These are phyloP conservation scores for Lerista edwardsae DNA, from an alignment of 2,797 vertebrate species.

Conservation along the genomic window DNA sequence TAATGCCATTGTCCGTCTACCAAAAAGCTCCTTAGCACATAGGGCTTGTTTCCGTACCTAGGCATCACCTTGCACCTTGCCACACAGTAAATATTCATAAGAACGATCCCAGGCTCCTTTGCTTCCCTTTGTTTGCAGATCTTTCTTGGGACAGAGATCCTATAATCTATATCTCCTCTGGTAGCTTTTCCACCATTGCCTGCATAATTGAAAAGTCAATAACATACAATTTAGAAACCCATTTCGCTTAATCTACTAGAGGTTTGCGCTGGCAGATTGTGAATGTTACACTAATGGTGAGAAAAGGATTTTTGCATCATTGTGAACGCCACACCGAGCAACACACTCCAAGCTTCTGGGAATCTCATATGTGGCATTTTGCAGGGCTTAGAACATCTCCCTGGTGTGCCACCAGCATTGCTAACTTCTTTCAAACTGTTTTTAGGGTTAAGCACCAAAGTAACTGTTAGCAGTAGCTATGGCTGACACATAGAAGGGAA, in stretches of 20 bases:
- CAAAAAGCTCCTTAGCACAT: background rate
- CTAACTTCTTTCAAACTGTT: background rate
- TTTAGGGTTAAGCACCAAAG: background rate
- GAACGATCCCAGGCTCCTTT: slow-evolving; percentile 15
- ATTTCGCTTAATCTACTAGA: slow-evolving; percentile 72
- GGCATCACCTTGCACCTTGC: background rate
- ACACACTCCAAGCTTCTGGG: slow-evolving; percentile 37
- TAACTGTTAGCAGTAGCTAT: background rate
- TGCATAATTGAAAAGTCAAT: slow-evolving; percentile 77
- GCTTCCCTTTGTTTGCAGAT: slow-evolving; percentile 47
- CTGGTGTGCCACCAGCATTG: background rate
- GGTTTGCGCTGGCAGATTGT: slow-evolving; percentile 72
- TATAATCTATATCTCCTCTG: slow-evolving; percentile 66
- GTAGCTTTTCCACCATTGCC: slow-evolving; percentile 62
- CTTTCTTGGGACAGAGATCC: slow-evolving; percentile 44
- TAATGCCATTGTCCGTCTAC: background rate
- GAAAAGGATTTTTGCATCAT: slow-evolving; percentile 70
- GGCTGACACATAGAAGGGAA: background rate
- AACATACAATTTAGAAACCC: slow-evolving; percentile 70
- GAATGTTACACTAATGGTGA: slow-evolving; percentile 72
- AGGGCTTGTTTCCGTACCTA: background rate
- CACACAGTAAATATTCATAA: slow-evolving; percentile 17
- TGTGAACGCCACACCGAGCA: slow-evolving; percentile 65
- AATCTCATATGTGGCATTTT: background rate
- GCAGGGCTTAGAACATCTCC: background rate